phyloP scores from a whole-genome alignment of 2,888 invertebrate species.

The Machimus atricapillus region DNA sequence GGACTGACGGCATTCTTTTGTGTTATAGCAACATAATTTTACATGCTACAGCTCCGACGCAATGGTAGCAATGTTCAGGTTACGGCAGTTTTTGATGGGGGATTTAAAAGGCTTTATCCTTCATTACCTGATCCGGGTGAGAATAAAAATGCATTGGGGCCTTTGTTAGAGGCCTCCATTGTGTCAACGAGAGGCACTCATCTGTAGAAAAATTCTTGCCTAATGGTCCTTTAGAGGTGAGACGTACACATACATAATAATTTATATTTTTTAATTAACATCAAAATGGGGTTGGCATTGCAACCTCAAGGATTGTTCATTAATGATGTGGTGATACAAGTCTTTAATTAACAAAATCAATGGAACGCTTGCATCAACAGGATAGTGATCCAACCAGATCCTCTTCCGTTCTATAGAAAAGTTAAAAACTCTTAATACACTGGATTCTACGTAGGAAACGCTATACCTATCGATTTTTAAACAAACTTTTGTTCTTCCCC shows the following conservation, averaged over 20 bases:
- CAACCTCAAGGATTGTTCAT: no score
- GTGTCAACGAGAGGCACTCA: background rate
- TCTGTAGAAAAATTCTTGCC: background rate
- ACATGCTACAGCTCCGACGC: background rate
- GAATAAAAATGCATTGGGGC: background rate
- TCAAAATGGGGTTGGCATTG: background rate
- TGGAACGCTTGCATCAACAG: no score
- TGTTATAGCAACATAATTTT: background rate
- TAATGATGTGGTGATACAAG: no score
- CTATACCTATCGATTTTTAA: no score
- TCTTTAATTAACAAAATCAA: no score
- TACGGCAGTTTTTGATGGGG: background rate
- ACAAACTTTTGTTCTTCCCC: no score
- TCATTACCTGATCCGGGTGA: background rate
- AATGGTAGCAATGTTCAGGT: background rate
- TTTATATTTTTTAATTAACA: background rate
- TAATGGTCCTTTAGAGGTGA: background rate
- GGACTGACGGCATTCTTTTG: background rate
- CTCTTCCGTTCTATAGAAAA: no score
- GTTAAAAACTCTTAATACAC: no score
- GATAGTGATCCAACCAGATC: no score
- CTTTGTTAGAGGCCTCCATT: background rate
- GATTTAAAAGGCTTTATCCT: background rate
- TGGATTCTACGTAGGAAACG: no score
- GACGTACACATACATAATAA: background rate